phyloP scores from a whole-genome alignment of 23 tunicate species.

The Aplidium turbinatum region DNA sequence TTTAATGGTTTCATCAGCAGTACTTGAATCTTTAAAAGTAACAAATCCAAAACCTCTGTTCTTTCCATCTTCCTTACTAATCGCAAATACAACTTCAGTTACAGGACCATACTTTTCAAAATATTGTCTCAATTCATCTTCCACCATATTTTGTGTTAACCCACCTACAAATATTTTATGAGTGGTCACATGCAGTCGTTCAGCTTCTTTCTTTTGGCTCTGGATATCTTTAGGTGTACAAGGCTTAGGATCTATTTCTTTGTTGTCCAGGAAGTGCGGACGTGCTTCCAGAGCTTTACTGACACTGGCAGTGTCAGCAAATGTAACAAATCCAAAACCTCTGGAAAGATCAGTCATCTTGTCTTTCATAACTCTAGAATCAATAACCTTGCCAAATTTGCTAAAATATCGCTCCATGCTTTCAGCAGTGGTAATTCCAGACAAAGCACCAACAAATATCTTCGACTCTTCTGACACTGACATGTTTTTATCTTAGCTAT shows the following conservation, averaged over 20 bases:
- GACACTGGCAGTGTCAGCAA: conserved; percentile 28
- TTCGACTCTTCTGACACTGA: conserved; percentile 70
- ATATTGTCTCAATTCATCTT: conserved; percentile 52
- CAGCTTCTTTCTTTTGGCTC: conserved; percentile 52
- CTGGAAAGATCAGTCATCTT: conserved; percentile 46
- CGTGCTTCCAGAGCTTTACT: conserved; percentile 33
- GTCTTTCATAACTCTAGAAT: conserved; percentile 47
- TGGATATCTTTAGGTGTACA: conserved; percentile 66
- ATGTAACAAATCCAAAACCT: conserved; percentile 67
- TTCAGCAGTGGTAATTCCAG: conserved; percentile 45
- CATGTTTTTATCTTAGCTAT: too few relatives aligned
- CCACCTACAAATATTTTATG: conserved; percentile 70
- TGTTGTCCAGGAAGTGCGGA: conserved; percentile 56
- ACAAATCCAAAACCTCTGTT: conserved; percentile 77
- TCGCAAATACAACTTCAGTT: conserved; percentile 51
- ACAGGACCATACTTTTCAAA: conserved; percentile 45
- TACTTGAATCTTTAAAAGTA: conserved; percentile 33
- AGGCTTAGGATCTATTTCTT: conserved; percentile 63
- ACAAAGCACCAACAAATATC: conserved; percentile 60
- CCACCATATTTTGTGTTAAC: conserved; percentile 34
- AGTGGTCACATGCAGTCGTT: conserved; percentile 31
- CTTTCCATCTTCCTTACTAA: conserved; percentile 40
- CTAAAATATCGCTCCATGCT: conserved; percentile 35
- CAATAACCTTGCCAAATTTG: conserved; percentile 43
- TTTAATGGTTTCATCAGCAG: conserved; percentile 29